A percentile compares a stretch with the other conserved stretches of the same genome.
phyloP scores from a whole-genome alignment of 2,888 invertebrate species.

The Apantesis nais region DNA sequence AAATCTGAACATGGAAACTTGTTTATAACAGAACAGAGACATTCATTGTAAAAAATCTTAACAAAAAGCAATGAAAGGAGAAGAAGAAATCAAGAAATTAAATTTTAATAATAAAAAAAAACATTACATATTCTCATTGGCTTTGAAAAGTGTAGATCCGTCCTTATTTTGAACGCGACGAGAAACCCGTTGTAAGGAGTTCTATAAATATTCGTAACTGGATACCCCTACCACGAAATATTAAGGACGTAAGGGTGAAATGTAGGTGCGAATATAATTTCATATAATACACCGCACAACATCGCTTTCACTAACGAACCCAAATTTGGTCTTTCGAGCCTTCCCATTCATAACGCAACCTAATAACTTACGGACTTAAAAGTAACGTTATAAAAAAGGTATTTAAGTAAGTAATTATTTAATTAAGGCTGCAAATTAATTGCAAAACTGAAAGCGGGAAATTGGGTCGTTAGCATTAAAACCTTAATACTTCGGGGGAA shows the following conservation, averaged over 20 bases:
- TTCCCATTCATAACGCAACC: slow-evolving; percentile 23
- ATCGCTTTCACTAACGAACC: slow-evolving; percentile 16
- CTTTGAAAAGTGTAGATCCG: not conserved
- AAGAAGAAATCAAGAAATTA: no score
- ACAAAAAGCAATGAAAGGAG: not conserved
- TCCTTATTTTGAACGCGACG: not conserved
- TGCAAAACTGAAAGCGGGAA: slow-evolving; percentile 16
- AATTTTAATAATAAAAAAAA: not conserved
- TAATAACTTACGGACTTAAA: slow-evolving; percentile 22
- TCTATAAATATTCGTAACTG: slow-evolving; percentile 18
- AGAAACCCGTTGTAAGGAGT: slow-evolving; percentile 11
- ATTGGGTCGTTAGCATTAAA: slow-evolving; percentile 26
- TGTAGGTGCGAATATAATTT: slow-evolving; percentile 25
- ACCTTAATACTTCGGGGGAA: slow-evolving; percentile 18
- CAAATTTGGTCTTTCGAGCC: slow-evolving; percentile 10
- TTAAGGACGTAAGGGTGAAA: slow-evolving; percentile 7
- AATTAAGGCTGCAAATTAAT: slow-evolving; percentile 38
- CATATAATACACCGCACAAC: slow-evolving; percentile 18
- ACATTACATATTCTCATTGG: not conserved
- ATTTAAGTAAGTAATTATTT: slow-evolving; percentile 38
- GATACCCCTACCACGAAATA: slow-evolving; percentile 13
- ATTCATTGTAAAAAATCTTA: not conserved
- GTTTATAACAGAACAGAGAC: not conserved
- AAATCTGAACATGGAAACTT: no score
- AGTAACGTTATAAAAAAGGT: slow-evolving; percentile 24